phyloP scores from a whole-genome alignment of 2,113 vertebrate genomes.

The Odocoileus hemionus region DNA sequence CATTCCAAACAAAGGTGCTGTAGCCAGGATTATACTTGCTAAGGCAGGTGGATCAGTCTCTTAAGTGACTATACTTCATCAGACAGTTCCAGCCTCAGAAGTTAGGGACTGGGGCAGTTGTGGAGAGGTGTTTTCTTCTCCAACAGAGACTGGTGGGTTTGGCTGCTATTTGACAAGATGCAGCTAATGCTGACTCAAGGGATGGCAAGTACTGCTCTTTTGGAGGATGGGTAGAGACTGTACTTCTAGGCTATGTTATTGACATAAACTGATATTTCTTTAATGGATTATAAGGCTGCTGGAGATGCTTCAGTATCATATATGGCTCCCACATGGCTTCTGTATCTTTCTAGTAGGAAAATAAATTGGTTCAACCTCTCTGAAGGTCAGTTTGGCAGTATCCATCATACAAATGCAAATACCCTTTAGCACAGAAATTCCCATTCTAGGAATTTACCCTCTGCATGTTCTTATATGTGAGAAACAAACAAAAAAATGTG shows the following conservation, averaged over 20 bases:
- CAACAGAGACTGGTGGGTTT: neutral
- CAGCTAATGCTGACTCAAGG: neutral
- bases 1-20: neutral
- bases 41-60: neutral
- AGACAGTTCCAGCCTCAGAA: neutral
- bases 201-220: neutral
- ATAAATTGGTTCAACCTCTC: neutral
- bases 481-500: neutral
- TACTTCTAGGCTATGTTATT: neutral
- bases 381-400: neutral
- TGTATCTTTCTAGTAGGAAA: neutral
- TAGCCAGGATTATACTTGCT: neutral
- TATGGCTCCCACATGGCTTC: neutral
- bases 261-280: neutral
- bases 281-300: neutral
- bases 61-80: neutral
- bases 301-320: neutral
- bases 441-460: neutral
- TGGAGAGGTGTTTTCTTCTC: neutral
- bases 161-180: neutral
- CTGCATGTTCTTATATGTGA: neutral
- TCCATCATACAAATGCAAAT: neutral
- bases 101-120: neutral
- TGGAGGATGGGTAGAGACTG: neutral
- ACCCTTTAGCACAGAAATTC: neutral